Base-by-base conservation (phyloP, 2,113 vertebrate genomes). In the Rhinichthys klamathensis region DNA sequence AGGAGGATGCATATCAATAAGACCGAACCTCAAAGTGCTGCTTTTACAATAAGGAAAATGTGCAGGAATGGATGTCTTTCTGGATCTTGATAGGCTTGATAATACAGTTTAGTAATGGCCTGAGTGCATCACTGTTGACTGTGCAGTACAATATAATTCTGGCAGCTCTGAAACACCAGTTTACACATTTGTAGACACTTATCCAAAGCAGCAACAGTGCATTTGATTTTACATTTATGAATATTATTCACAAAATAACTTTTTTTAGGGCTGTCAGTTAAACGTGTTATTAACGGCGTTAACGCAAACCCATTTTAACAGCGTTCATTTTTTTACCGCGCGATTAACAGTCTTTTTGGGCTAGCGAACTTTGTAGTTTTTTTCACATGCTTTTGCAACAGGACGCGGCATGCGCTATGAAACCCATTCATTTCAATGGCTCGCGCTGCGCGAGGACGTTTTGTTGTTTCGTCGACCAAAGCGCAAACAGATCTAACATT, bases 1-100 rank as follows among this genome's bases (percentile, higher is more conserved):
- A 21, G 25, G 13, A 61, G 6, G 54, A 58, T 74, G 27, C 13
- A 32, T 38, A 58, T 56, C 75, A 77, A 77, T 58, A 58, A 23
- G 1, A 7, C 35, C 10, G 12, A 77, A 77, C 75, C 18, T 56
- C 18, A 25, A 61, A 80, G 56, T 80, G 56, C 18, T 25, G 56
- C 21, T 41, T 80, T 80, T 35, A 80, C 5, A 38, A 58, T 60
- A 25, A 60, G 21, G 76, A 79, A 60, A 79, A 41, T 65, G 10
- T 80, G 58, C 35, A 80, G n/a, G 23, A 80, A 80, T 63, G 13
- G 1, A 61, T 0, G 54, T 46, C 70, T 12, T 63, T 65, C 38
- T 65, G 60, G 8, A 30, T 65, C 41, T 80, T 44, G 56, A 41
- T 60, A 79, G 21, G 11, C 10, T 80, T 70, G 4, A 4, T 38